These are phyloP conservation scores for Siderastrea radians DNA, from an alignment of 92 coral and sea anemone species.

Conservation along the genomic window DNA sequence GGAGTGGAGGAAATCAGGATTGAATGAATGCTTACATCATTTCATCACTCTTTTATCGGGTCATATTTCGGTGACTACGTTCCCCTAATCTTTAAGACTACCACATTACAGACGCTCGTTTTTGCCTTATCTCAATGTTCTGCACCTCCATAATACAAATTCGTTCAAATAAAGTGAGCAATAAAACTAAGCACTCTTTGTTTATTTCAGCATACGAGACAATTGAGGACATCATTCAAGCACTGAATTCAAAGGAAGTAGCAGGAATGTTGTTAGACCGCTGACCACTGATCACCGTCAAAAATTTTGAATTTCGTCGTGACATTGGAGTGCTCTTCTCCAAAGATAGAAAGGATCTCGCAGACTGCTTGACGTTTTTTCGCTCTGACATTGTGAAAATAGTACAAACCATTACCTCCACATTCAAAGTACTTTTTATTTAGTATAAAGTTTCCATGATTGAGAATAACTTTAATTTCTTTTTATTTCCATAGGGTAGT, in stretches of 20 bases:
- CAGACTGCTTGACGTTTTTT: neutral
- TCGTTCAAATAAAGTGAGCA: too few species aligned
- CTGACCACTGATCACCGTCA: constrained; percentile 17
- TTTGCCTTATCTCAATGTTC: too few species aligned
- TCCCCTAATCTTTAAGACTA: too few species aligned
- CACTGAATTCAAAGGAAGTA: constrained; percentile 1
- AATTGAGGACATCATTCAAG: constrained; percentile 21
- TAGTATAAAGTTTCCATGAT: too few species aligned
- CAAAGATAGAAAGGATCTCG: neutral
- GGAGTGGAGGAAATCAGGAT: too few species aligned
- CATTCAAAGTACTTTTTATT: neutral
- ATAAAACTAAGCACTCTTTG: neutral
- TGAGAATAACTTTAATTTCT: too few species aligned
- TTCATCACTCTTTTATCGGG: too few species aligned
- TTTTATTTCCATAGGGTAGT: too few species aligned
- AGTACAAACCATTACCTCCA: neutral
- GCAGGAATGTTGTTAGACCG: constrained; percentile 25
- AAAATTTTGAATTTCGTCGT: constrained; percentile 10
- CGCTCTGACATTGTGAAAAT: constrained; percentile 2
- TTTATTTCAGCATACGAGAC: neutral
- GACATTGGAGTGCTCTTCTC: constrained; percentile 18
- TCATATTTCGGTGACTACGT: too few species aligned
- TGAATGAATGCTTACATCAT: too few species aligned
- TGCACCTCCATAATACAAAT: too few species aligned
- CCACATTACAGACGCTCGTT: too few species aligned